Conservation (phyloP, 2,797 vertebrate species). For the Propithecus deckenii region DNA sequence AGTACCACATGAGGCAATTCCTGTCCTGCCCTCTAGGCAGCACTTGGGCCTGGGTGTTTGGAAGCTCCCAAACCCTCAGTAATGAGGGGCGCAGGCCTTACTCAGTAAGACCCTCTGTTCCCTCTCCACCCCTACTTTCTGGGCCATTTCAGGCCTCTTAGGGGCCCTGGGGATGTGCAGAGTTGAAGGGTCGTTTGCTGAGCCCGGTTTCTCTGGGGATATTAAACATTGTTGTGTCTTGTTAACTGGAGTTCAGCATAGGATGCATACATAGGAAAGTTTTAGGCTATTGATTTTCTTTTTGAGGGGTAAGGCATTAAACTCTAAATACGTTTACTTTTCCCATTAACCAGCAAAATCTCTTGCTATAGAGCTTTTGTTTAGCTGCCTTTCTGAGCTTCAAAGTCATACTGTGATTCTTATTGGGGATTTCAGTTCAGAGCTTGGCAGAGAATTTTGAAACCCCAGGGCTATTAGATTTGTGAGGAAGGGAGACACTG, state of each 20-base stretch:
- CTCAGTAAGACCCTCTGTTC: background rate
- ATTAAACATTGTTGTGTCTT: background rate
- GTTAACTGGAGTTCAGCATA: background rate
- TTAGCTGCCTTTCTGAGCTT: constrained; percentile 42
- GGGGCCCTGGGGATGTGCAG: background rate
- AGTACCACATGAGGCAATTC: background rate
- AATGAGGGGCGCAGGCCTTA: background rate
- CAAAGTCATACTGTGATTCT: constrained; percentile 42
- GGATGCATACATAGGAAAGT: background rate
- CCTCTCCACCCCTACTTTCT: background rate
- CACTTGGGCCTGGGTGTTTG: background rate
- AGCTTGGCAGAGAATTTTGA: constrained; percentile 38
- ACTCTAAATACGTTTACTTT: constrained; percentile 7
- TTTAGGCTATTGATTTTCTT: background rate
- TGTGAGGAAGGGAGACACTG: background rate
- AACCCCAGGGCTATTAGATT: background rate
- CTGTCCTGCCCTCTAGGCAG: background rate
- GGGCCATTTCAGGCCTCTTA: background rate
- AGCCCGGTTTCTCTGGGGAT: constrained; percentile 8
- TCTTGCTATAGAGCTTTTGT: constrained; percentile 25
- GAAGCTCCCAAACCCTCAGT: background rate
- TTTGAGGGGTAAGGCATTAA: background rate
- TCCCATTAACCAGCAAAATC: constrained; percentile 17
- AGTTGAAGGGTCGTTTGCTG: background rate
- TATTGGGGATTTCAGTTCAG: constrained; percentile 11